Conservation (phyloP, 2,888 invertebrate species). For the Gibbula magus region DNA sequence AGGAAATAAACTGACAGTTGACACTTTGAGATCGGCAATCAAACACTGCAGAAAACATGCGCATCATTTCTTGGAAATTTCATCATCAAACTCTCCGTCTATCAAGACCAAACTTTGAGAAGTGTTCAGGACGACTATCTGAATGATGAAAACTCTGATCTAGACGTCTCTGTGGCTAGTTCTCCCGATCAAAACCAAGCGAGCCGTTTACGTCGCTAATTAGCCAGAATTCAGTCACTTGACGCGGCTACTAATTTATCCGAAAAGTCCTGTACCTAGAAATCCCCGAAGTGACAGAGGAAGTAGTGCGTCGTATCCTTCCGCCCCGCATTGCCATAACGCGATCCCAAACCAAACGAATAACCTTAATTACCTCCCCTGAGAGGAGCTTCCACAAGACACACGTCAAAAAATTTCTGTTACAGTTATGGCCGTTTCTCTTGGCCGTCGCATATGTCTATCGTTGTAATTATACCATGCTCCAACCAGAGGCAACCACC, state of each 20-base stretch:
- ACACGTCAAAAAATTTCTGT: slow-evolving; percentile 11
- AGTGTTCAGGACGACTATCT: too few relatives aligned
- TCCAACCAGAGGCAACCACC: background rate
- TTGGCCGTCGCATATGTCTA: slow-evolving; percentile 1
- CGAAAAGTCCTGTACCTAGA: slow-evolving; percentile 1
- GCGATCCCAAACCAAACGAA: slow-evolving; percentile 16
- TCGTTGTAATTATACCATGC: slow-evolving; percentile 10
- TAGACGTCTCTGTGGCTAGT: too few relatives aligned
- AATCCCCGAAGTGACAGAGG: slow-evolving; percentile 5
- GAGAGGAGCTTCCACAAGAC: background rate
- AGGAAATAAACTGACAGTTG: too few relatives aligned
- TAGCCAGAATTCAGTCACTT: slow-evolving; percentile 18
- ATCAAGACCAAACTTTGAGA: background rate
- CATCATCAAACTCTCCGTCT: background rate
- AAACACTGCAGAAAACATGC: too few relatives aligned
- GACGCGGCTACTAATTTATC: slow-evolving; percentile 20
- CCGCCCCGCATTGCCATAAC: slow-evolving; percentile 8
- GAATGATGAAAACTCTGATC: too few relatives aligned
- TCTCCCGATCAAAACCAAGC: too few relatives aligned
- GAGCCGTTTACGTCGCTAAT: background rate
- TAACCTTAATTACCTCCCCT: slow-evolving; percentile 3
- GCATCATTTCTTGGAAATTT: background rate
- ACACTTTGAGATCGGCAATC: too few relatives aligned
- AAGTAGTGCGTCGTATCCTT: slow-evolving; percentile 12
- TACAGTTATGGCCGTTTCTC: slow-evolving; percentile 24